Evolutionary conservation across 2,113 vertebrate species (phyloP).

Genomic region (Nycticryphes semicollaris): DNA sequence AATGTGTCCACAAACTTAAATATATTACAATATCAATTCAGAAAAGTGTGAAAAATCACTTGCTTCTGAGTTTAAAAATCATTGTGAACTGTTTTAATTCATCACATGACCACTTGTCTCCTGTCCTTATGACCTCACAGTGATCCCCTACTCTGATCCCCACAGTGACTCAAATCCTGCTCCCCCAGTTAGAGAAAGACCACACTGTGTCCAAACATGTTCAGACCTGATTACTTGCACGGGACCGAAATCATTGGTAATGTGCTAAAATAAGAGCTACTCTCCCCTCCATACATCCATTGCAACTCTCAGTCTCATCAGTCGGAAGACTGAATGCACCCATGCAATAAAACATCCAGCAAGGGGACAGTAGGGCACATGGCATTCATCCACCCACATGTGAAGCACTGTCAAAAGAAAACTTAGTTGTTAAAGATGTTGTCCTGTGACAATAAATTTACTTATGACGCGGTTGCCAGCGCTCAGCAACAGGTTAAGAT

Average conservation of each 20-base stretch:
- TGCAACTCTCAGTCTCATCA: not conserved
- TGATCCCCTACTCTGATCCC: not conserved
- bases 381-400: not conserved
- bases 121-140: not conserved
- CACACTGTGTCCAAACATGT: slow-evolving; percentile 24
- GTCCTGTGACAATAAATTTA: not conserved
- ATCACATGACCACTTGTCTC: not conserved
- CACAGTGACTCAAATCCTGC: not conserved
- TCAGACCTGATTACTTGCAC: slow-evolving; percentile 20
- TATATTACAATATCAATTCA: not conserved
- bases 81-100: not conserved
- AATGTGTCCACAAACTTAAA: not conserved
- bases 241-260: slow-evolving; percentile 34
- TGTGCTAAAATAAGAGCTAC: slow-evolving; percentile 11
- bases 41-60: not conserved
- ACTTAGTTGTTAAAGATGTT: not conserved
- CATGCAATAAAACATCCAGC: not conserved
- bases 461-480: not conserved
- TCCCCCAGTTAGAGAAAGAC: not conserved
- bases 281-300: not conserved
- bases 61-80: not conserved
- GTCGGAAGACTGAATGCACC: not conserved
- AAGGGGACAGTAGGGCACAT: not conserved
- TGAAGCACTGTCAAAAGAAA: not conserved
- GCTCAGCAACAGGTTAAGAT: not conserved